Evolutionary conservation across 2,113 vertebrate species (phyloP).

Genomic region (Chlorodrepanis virens): DNA sequence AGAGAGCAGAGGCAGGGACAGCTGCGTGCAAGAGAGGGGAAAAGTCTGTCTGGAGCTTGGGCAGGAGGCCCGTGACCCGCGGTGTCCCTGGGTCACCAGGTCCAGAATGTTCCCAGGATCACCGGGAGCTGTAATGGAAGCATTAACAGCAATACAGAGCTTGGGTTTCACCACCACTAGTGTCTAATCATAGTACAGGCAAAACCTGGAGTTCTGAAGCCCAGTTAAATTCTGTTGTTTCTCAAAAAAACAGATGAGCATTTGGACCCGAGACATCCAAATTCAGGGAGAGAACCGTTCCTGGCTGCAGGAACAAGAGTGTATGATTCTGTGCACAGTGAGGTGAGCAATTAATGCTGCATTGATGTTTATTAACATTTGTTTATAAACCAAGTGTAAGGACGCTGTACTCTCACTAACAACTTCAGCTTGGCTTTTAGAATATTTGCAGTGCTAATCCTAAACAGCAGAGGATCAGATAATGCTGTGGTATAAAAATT

Average conservation of each 20-base stretch:
- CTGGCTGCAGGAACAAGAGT: not conserved
- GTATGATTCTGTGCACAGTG: not conserved
- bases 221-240: not conserved
- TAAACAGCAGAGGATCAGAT: not conserved
- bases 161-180: not conserved
- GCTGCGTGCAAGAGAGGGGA: not conserved
- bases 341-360: not conserved
- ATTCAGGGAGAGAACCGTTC: not conserved
- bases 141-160: not conserved
- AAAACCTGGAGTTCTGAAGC: not conserved
- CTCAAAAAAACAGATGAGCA: not conserved
- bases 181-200: not conserved
- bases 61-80: accelerated
- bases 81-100: not conserved
- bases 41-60: not conserved
- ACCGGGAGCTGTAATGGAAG: not conserved
- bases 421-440: not conserved
- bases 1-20: accelerated
- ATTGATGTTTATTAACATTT: not conserved
- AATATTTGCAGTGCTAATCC: not conserved
- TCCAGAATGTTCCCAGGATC: not conserved
- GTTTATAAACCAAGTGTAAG: not conserved
- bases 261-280: not conserved
- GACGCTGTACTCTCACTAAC: not conserved
- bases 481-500: not conserved